Evolutionary conservation across 1,140 invertebrate species (phyloP).

Genomic region (Cecropterus lyciades): DNA sequence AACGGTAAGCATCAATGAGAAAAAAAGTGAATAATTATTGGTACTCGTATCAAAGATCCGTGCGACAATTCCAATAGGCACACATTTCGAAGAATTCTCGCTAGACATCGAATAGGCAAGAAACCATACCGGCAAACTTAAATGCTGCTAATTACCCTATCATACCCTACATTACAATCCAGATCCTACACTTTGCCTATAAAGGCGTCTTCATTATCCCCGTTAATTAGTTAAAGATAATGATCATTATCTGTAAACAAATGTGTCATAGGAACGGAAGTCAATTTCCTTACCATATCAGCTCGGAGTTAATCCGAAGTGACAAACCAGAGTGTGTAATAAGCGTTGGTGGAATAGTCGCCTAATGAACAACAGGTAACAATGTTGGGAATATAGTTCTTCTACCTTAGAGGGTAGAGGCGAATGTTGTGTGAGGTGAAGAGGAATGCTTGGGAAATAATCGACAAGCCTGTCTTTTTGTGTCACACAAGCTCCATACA

Average conservation of each 20-base stretch:
- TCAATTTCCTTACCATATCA: conserved; percentile 31
- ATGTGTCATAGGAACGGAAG: conserved; percentile 20
- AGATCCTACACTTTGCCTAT: conserved; percentile 20
- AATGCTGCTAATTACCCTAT: conserved; percentile 33
- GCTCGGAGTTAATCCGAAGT: conserved; percentile 30
- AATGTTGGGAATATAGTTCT: background rate
- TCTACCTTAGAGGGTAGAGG: background rate
- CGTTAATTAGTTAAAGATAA: conserved; percentile 17
- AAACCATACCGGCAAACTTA: conserved; percentile 1
- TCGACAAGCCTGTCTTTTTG: conserved; percentile 31
- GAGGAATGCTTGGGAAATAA: conserved; percentile 18
- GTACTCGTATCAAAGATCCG: too few species aligned
- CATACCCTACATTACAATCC: conserved; percentile 27
- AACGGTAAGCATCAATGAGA: too few species aligned
- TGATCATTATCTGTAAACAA: conserved; percentile 25
- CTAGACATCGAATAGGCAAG: conserved; percentile 11
- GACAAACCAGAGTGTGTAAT: conserved; percentile 22
- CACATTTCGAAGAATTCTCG: background rate
- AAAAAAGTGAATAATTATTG: too few species aligned
- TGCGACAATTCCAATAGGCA: background rate
- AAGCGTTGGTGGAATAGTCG: conserved; percentile 29
- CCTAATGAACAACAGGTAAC: conserved; percentile 9
- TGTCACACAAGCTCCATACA: conserved; percentile 23
- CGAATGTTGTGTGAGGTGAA: background rate
- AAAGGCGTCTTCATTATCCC: conserved; percentile 21